Conservation (phyloP, 2,113 vertebrate genomes). For the Centropus bengalensis region DNA sequence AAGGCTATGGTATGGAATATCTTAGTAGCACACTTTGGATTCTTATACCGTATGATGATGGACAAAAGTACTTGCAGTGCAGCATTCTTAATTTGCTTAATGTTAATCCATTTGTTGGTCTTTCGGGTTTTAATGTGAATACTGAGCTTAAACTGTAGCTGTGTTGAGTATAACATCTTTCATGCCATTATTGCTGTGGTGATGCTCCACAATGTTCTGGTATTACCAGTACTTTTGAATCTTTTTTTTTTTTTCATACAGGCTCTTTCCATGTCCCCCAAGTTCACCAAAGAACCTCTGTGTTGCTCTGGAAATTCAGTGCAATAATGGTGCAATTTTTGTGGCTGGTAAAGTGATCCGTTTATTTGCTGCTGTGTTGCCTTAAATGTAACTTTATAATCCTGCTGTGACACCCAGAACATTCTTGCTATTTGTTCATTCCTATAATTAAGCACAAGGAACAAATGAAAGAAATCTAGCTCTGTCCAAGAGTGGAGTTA, state of each 20-base stretch:
- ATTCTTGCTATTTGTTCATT: not conserved
- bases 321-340: conserved; percentile 89
- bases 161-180: not conserved
- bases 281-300: conserved; percentile 76
- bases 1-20: not conserved
- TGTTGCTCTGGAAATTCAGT: conserved; percentile 83
- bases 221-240: not conserved
- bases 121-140: not conserved
- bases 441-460: not conserved
- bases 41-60: not conserved
- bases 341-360: conserved; percentile 85
- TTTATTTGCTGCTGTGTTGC: conserved; percentile 9
- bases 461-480: not conserved
- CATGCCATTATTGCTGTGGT: not conserved
- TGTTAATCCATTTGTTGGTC: not conserved
- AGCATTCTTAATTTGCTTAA: not conserved
- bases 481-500: not conserved
- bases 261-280: conserved; percentile 86
- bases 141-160: not conserved
- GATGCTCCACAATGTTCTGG: not conserved
- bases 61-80: not conserved
- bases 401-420: not conserved
- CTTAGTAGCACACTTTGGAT: not conserved
- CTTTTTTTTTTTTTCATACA: conserved; percentile 62
- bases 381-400: not conserved